Evolutionary conservation across 2,888 invertebrate species (phyloP).

Genomic region (Amphimallon solstitiale): DNA sequence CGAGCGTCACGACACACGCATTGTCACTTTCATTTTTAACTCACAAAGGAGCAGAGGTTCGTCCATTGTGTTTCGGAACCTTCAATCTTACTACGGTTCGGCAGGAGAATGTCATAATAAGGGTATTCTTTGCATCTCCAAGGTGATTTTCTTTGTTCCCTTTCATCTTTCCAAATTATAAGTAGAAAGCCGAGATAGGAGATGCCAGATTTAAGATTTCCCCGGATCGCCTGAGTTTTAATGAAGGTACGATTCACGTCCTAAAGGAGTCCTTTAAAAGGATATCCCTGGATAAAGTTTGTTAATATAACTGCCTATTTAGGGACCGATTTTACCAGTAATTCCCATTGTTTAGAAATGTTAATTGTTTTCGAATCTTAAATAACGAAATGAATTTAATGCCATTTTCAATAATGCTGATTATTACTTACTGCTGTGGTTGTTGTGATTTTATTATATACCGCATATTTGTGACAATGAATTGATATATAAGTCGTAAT

Average conservation of each 20-base stretch:
- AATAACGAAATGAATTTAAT: too few species aligned
- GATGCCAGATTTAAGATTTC: conserved; percentile 29
- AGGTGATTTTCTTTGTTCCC: conserved; percentile 37
- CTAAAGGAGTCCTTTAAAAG: neutral
- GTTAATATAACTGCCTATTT: neutral
- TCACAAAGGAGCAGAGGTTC: conserved; percentile 26
- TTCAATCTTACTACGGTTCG: conserved; percentile 34
- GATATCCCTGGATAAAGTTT: conserved; percentile 6
- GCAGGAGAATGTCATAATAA: conserved; percentile 33
- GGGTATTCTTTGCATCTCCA: conserved; percentile 33
- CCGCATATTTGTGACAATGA: too few species aligned
- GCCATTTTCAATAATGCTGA: too few species aligned
- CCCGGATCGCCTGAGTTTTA: conserved; percentile 24
- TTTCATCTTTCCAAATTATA: conserved; percentile 39
- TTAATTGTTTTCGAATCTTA: too few species aligned
- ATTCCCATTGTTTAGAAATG: too few species aligned
- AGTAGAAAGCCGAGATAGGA: conserved; percentile 41
- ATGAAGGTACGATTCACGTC: conserved; percentile 24
- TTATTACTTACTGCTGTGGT: too few species aligned
- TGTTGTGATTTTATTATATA: too few species aligned
- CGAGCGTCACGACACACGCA: conserved; percentile 11
- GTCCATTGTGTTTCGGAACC: conserved; percentile 27
- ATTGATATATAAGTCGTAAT: too few species aligned
- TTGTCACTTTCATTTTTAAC: conserved; percentile 34
- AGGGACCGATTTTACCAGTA: too few species aligned